phyloP scores from a whole-genome alignment of 92 coral and sea anemone genomes.

The Meandrina meandrites region DNA sequence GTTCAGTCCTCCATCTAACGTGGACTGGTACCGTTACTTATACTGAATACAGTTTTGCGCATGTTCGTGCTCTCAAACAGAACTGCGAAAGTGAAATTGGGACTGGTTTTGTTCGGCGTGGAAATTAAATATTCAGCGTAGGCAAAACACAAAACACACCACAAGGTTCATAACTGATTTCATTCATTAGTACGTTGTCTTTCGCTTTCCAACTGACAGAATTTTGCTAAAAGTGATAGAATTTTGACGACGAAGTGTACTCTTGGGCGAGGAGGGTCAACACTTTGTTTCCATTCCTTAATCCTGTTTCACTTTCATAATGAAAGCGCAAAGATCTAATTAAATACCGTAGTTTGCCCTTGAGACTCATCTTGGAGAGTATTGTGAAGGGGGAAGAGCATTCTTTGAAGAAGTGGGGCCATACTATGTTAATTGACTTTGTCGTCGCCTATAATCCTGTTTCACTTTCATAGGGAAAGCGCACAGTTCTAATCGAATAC shows the following conservation, averaged over 20 bases:
- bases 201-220: not conserved
- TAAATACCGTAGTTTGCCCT: too few species aligned
- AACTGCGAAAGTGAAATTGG: not conserved
- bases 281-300: not conserved
- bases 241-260: not conserved
- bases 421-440: not conserved
- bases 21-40: too few species aligned
- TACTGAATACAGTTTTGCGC: too few species aligned
- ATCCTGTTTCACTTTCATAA: slow-evolving; percentile 10
- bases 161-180: not conserved
- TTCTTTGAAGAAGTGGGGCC: not conserved
- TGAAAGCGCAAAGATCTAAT: not conserved
- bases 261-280: not conserved
- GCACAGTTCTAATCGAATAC: not conserved
- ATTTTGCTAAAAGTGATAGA: not conserved
- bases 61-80: not conserved
- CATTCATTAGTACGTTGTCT: not conserved
- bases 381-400: not conserved
- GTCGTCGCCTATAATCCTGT: not conserved
- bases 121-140: not conserved
- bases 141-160: not conserved
- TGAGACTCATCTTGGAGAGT: too few species aligned
- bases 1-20: too few species aligned
- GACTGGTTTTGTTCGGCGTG: not conserved
- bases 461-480: slow-evolving; percentile 6